Evolutionary conservation across 2,797 vertebrate genomes (phyloP).

Genomic region (Spinus olivaceus): DNA sequence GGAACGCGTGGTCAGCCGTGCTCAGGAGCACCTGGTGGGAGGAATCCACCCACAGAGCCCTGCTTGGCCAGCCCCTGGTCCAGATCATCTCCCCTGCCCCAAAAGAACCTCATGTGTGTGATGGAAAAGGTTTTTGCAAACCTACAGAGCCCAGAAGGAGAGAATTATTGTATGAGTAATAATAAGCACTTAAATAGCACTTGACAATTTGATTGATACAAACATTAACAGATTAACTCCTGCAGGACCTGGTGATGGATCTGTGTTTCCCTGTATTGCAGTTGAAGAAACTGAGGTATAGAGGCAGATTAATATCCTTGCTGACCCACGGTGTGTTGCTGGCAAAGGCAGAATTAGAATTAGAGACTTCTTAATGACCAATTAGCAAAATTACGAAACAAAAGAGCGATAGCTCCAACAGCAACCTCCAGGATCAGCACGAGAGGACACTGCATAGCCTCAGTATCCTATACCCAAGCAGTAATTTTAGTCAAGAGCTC

Average conservation of each 20-base stretch:
- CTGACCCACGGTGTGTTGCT: slow-evolving; percentile 31
- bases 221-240: slow-evolving; percentile 63
- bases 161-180: slow-evolving; percentile 62
- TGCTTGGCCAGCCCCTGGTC: background rate
- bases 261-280: slow-evolving; percentile 5
- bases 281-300: slow-evolving; percentile 43
- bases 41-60: background rate
- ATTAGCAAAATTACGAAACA: slow-evolving; percentile 40
- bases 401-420: background rate
- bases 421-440: background rate
- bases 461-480: background rate
- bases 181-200: slow-evolving; percentile 61
- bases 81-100: background rate
- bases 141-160: slow-evolving; percentile 17
- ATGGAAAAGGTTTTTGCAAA: slow-evolving; percentile 14
- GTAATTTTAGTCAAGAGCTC: background rate
- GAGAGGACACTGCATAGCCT: background rate
- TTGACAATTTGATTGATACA: slow-evolving; percentile 64
- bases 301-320: slow-evolving; percentile 41
- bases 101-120: background rate
- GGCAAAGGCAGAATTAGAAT: slow-evolving; percentile 12
- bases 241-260: slow-evolving; percentile 54
- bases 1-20: accelerated
- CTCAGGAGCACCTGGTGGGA: accelerated
- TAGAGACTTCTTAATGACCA: slow-evolving; percentile 40